Percentiles rank a stretch among this genome's conserved stretches.
phyloP scores from a whole-genome alignment of 2,113 vertebrate genomes.

The Amblyornis subalaris region DNA sequence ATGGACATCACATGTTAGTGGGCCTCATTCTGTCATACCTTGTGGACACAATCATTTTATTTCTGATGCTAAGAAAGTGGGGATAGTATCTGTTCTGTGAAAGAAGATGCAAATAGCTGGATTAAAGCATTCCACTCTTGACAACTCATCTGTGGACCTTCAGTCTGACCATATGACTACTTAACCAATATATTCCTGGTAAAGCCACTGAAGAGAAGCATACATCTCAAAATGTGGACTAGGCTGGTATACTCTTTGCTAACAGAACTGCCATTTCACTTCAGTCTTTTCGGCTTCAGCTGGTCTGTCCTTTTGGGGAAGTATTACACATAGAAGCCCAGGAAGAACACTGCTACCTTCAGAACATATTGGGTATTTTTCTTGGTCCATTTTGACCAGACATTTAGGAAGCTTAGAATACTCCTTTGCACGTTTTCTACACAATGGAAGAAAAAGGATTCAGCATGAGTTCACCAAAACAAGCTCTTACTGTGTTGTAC shows the following conservation, averaged over 20 bases:
- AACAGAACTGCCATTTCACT: background rate
- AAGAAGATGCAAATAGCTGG: background rate
- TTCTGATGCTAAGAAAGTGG: background rate
- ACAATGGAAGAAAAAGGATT: background rate
- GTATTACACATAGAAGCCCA: background rate
- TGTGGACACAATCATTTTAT: background rate
- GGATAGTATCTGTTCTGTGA: background rate
- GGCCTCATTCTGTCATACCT: background rate
- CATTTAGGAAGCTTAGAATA: background rate
- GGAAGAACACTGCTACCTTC: background rate
- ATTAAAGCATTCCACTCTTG: background rate
- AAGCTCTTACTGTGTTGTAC: background rate
- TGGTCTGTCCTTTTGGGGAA: background rate
- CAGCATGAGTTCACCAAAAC: background rate
- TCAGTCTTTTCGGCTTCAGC: background rate
- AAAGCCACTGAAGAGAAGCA: background rate
- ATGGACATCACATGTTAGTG: too few relatives aligned
- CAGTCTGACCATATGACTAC: background rate
- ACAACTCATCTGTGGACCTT: background rate
- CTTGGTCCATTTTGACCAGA: background rate
- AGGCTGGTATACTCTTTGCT: background rate
- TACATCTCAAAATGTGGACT: background rate
- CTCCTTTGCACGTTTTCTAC: background rate
- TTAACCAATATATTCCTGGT: background rate
- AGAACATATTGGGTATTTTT: background rate